Percentiles rank a stretch among this genome's conserved stretches.
Conservation (phyloP, 2,888 invertebrate genomes). For the Calameuta pallipes region DNA sequence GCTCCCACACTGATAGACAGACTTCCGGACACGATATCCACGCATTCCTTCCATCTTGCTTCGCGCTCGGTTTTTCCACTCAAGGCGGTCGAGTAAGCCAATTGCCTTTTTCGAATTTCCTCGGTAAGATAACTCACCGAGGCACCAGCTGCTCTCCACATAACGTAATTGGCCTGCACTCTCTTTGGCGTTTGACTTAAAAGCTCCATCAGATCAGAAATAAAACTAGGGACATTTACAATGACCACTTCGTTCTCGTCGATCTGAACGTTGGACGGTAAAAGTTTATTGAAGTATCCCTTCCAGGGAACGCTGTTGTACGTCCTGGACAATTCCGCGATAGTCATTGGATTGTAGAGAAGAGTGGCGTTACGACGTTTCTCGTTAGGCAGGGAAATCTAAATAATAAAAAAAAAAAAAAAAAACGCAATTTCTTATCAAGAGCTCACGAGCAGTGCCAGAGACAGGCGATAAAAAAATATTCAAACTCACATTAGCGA, state of each 20-base stretch:
- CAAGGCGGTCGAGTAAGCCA: constrained; percentile 83
- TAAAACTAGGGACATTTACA: constrained; percentile 86
- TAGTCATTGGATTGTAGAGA: constrained; percentile 91
- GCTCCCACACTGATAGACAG: constrained; percentile 84
- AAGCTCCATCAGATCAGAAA: constrained; percentile 77
- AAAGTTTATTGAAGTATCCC: constrained; percentile 84
- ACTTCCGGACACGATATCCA: constrained; percentile 82
- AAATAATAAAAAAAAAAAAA: not conserved
- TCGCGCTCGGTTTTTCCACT: constrained; percentile 88
- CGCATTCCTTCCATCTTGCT: constrained; percentile 92
- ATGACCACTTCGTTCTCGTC: constrained; percentile 81
- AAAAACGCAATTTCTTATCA: not conserved
- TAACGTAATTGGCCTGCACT: constrained; percentile 87
- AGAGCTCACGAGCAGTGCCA: not conserved
- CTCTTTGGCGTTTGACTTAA: constrained; percentile 72
- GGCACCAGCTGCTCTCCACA: constrained; percentile 90
- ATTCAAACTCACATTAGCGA: constrained; percentile 85
- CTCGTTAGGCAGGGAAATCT: constrained; percentile 75
- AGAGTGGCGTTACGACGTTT: constrained; percentile 90
- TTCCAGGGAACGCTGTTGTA: constrained; percentile 85
- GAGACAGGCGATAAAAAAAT: not conserved
- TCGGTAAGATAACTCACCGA: constrained; percentile 86
- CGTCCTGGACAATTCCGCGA: constrained; percentile 79
- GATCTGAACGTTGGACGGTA: constrained; percentile 75
- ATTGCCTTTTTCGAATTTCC: constrained; percentile 79